A percentile compares a stretch with the other conserved stretches of the same genome.
These are phyloP conservation scores for Vulpes lagopus DNA, from an alignment of 2,113 vertebrate genomes.

Conservation along the genomic window DNA sequence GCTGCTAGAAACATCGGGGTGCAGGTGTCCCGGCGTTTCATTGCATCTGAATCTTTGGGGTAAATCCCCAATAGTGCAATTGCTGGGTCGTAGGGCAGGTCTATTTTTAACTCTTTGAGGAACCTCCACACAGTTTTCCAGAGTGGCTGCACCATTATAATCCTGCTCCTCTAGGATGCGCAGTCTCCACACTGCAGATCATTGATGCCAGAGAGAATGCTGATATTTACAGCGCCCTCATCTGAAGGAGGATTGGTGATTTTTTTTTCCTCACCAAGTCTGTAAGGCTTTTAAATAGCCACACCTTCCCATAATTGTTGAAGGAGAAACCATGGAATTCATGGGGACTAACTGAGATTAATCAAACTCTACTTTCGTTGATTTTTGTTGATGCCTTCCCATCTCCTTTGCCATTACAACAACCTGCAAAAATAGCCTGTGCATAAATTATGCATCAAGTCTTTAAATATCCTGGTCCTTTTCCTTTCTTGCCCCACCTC, in stretches of 20 bases:
- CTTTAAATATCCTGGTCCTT: constrained; percentile 74
- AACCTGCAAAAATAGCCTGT: constrained; percentile 76
- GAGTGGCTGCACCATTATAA: too few relatives aligned
- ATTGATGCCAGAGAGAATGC: neutral
- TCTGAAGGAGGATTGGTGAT: neutral
- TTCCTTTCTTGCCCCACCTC: neutral
- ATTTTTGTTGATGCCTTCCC: constrained; percentile 57
- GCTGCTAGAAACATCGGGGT: too few relatives aligned
- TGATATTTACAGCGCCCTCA: neutral
- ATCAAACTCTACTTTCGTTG: constrained; percentile 56
- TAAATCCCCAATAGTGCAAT: too few relatives aligned
- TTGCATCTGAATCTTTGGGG: too few relatives aligned
- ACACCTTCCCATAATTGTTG: neutral
- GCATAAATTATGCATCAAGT: constrained; percentile 74
- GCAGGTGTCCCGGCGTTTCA: too few relatives aligned
- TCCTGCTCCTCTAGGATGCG: neutral
- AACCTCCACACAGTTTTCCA: too few relatives aligned
- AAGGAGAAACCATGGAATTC: neutral
- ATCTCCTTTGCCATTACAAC: constrained; percentile 44
- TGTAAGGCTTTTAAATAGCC: neutral
- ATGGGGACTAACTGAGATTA: constrained; percentile 15
- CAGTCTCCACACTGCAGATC: neutral
- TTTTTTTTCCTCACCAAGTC: neutral
- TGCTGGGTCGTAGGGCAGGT: too few relatives aligned
- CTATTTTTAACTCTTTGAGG: too few relatives aligned